Conservation (phyloP, 2,888 invertebrate species). For the Stictocephala bisonia region DNA sequence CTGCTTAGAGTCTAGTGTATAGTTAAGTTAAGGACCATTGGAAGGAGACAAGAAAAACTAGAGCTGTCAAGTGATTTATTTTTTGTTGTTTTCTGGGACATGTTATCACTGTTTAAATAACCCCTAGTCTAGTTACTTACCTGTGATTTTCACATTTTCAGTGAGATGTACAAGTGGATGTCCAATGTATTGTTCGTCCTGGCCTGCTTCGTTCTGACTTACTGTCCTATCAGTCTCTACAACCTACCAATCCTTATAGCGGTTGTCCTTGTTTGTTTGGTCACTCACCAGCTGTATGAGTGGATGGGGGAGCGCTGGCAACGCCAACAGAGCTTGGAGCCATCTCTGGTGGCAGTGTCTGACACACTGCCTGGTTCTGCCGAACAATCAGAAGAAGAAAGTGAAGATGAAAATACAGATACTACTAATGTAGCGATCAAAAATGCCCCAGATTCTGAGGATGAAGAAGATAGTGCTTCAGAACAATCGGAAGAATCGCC, state of each 20-base stretch:
- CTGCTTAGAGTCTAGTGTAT: no score
- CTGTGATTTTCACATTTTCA: no score
- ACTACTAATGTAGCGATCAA: not conserved
- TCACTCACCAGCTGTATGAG: slow-evolving; percentile 68
- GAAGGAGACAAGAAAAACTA: no score
- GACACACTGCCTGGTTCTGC: not conserved
- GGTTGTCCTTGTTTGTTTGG: slow-evolving; percentile 68
- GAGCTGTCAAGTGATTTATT: no score
- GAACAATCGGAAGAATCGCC: no score
- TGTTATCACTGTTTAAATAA: no score
- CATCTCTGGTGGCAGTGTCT: not conserved
- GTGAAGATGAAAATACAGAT: not conserved
- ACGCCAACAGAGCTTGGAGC: not conserved
- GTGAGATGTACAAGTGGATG: slow-evolving; percentile 66
- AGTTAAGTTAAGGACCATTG: no score
- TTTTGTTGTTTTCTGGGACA: no score
- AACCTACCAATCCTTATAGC: slow-evolving; percentile 71
- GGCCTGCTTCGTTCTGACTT: slow-evolving; percentile 69
- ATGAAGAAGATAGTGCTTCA: no score
- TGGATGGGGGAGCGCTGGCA: not conserved
- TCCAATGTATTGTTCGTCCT: slow-evolving; percentile 68
- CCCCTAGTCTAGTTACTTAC: no score
- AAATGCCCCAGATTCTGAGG: slow-evolving; percentile 8
- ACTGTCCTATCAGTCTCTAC: slow-evolving; percentile 72
- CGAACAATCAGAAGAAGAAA: slow-evolving; percentile 6